phyloP scores from a whole-genome alignment of 2,113 vertebrate genomes.

The Dicentrarchus labrax region DNA sequence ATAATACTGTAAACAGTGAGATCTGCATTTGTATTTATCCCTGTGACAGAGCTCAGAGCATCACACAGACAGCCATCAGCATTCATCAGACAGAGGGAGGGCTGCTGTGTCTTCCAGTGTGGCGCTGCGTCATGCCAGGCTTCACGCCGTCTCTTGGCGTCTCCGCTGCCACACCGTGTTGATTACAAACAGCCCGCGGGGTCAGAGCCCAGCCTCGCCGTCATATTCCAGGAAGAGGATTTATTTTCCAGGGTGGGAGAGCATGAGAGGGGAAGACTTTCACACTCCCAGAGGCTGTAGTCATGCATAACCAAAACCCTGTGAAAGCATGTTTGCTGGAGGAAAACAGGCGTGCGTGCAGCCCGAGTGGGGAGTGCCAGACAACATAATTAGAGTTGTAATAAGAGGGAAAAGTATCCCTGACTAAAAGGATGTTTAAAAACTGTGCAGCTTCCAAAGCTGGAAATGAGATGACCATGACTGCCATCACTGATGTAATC shows the following conservation, averaged over 20 bases:
- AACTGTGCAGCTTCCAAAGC: neutral
- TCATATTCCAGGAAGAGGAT: conserved; percentile 45
- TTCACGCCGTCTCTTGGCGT: conserved; percentile 1
- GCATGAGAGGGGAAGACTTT: conserved; percentile 33
- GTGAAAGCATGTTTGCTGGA: conserved; percentile 62
- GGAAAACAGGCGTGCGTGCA: conserved; percentile 47
- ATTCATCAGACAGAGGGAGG: neutral
- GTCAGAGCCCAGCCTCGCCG: conserved; percentile 19
- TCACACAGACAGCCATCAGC: neutral
- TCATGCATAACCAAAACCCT: conserved; percentile 62
- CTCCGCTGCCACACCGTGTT: conserved; percentile 9
- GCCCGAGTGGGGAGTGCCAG: conserved; percentile 37
- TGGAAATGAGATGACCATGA: conserved; percentile 16
- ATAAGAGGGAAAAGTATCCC: conserved; percentile 32
- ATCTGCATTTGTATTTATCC: no score
- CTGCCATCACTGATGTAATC: conserved; percentile 5
- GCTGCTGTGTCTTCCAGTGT: conserved; percentile 2
- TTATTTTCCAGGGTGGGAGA: conserved; percentile 55
- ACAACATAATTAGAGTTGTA: conserved; percentile 45
- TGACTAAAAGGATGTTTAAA: conserved; percentile 37
- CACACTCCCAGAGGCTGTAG: conserved; percentile 39
- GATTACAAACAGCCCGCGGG: conserved; percentile 41
- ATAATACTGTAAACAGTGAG: no score
- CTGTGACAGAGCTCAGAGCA: neutral
- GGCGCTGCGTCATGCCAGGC: conserved; percentile 11